phyloP scores from a whole-genome alignment of 2,888 invertebrate genomes.

The Selenia dentaria region DNA sequence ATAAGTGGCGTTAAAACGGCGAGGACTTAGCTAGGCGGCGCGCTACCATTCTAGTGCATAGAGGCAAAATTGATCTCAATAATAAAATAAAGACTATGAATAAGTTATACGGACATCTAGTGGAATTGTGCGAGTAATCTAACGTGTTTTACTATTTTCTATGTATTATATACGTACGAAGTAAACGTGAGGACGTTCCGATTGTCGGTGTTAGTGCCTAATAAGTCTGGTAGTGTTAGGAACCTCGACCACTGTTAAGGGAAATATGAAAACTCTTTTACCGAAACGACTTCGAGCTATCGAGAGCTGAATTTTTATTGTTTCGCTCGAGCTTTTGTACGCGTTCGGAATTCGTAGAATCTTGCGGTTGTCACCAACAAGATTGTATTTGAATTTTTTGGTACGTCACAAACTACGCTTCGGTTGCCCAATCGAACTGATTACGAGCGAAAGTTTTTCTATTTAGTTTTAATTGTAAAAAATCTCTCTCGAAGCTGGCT shows the following conservation, averaged over 20 bases:
- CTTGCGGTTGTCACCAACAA: constrained; percentile 51
- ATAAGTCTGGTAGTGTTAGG: constrained; percentile 75
- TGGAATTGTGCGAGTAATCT: constrained; percentile 78
- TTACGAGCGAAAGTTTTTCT: constrained; percentile 23
- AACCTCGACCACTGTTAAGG: constrained; percentile 49
- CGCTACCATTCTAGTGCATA: constrained; percentile 59
- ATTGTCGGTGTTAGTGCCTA: constrained; percentile 79
- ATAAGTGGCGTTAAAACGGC: constrained; percentile 26
- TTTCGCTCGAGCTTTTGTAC: constrained; percentile 36
- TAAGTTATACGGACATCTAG: constrained; percentile 73
- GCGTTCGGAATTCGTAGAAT: constrained; percentile 53
- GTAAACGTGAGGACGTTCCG: constrained; percentile 58
- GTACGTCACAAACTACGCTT: constrained; percentile 12
- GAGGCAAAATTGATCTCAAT: constrained; percentile 81
- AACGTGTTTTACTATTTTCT: constrained; percentile 76
- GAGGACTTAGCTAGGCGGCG: constrained; percentile 48
- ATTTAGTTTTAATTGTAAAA: constrained; percentile 41
- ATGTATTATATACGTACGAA: constrained; percentile 68
- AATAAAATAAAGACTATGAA: constrained; percentile 77
- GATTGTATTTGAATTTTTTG: constrained; percentile 60
- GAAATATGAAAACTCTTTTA: constrained; percentile 54
- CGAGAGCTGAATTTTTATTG: constrained; percentile 59
- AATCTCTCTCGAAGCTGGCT: constrained; percentile 67
- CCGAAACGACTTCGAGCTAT: constrained; percentile 67
- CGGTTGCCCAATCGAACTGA: neutral